Base-by-base conservation (phyloP, 1,140 invertebrate species). In the Maconellicoccus hirsutus region DNA sequence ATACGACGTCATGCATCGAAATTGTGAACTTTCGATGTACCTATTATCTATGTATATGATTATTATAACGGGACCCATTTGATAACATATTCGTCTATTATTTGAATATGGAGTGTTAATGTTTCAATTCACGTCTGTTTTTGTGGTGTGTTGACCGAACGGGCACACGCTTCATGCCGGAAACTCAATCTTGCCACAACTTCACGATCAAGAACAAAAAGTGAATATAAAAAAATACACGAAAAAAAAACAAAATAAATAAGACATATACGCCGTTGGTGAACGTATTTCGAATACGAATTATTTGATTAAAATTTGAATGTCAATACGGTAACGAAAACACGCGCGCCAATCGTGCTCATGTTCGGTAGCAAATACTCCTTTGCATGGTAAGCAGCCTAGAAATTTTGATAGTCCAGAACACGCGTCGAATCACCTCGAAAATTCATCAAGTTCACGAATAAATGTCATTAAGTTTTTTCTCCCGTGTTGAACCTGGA, bases 51-150 rank as follows among this genome's bases (percentile, higher is more conserved):
- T n/a, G n/a, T n/a, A n/a, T 52, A 52, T 16, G n/a, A 3, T 16
- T 52, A 16, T 52, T 52, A 52, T 52, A 52, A 52, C 42, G 42
- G 42, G 3, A 8, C n/a, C n/a, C 42, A 19, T 16, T n/a, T 3
- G 42, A 14, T 52, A 52, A 52, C 61, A 14, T 66, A 23, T 66
- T 66, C 61, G 21, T 66, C 61, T 66, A 14, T 23, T 66, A 10
- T 66, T 66, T 22, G 2, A 66, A 66, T 25, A 8, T 66, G 3
- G 21, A 14, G 19, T 22, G 61, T 66, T 66, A 66, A 23, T 6
- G 4, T 66, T 66, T 66, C 61, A 66, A 66, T 66, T 66, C 61
- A 66, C 61, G 61, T 66, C 61, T 66, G 25, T 25, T 66, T 66
- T 16, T 23, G 61, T 66, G 10, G 25, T 25, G 21, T 23, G 4